Conservation (phyloP, 2,113 vertebrate genomes). For the Scopus umbretta region DNA sequence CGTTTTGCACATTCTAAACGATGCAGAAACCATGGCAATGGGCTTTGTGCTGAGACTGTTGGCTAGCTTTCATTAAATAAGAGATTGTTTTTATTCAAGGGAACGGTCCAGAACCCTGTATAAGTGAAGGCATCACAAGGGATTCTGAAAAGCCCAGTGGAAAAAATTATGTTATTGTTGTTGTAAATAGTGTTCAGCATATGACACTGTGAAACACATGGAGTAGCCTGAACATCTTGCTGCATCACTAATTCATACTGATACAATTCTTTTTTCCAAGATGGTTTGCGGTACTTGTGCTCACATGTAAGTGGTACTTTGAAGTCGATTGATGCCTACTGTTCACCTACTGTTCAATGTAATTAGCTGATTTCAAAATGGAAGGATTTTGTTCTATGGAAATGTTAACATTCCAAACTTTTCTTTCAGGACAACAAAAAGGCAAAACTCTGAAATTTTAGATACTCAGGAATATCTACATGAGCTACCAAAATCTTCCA, state of each 20-base stretch:
- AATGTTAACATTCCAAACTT: background rate
- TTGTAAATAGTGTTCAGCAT: background rate
- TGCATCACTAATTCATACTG: constrained; percentile 12
- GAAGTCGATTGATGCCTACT: background rate
- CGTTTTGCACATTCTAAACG: background rate
- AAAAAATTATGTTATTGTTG: background rate
- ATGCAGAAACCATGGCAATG: background rate
- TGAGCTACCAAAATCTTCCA: background rate
- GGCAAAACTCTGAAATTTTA: background rate
- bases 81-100: background rate
- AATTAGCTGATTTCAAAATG: background rate
- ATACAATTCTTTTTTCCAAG: background rate
- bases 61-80: background rate
- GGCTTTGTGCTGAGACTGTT: background rate
- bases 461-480: background rate
- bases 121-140: background rate
- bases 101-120: background rate
- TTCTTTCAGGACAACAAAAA: background rate
- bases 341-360: background rate
- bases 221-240: background rate
- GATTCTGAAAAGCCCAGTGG: background rate
- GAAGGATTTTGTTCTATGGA: background rate
- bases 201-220: background rate
- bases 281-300: background rate
- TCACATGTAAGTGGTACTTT: background rate